Conservation (phyloP, 2,797 vertebrate species). For the Ctenopoma kingsleyae region DNA sequence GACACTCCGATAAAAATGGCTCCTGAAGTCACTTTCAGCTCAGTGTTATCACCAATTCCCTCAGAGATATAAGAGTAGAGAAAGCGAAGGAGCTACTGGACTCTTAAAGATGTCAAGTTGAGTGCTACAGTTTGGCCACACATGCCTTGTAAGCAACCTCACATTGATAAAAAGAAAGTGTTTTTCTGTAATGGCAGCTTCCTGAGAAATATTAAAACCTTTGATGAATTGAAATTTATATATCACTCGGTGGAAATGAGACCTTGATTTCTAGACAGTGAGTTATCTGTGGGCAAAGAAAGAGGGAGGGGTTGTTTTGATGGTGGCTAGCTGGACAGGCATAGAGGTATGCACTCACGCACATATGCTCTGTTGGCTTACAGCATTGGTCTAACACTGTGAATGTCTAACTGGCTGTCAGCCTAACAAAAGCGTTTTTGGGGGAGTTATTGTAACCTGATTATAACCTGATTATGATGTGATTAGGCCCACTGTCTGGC, state of each 20-base stretch:
- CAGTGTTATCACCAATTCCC: constrained; percentile 21
- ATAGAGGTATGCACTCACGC: constrained; percentile 13
- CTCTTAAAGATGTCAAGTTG: constrained; percentile 12
- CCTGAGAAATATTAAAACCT: background rate
- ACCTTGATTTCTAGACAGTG: background rate
- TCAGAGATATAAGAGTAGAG: constrained; percentile 12
- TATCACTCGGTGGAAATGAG: background rate
- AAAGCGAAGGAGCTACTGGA: constrained; percentile 1
- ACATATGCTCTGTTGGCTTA: constrained; percentile 47
- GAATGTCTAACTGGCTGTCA: constrained; percentile 47
- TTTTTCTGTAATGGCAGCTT: background rate
- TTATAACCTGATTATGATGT: constrained; percentile 77
- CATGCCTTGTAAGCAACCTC: background rate
- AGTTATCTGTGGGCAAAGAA: constrained; percentile 7
- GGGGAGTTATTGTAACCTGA: constrained; percentile 72
- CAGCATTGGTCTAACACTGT: constrained; percentile 27
- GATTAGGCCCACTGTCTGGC: constrained; percentile 76
- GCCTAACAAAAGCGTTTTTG: constrained; percentile 73
- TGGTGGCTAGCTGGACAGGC: constrained; percentile 19
- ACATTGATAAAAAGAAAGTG: background rate
- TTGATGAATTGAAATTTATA: background rate
- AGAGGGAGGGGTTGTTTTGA: constrained; percentile 65
- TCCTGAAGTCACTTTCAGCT: constrained; percentile 25
- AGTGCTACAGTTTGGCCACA: constrained; percentile 12
- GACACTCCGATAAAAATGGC: constrained; percentile 36